These are phyloP conservation scores for Potamarius usumacintae DNA, from an alignment of 2,113 vertebrate species.

Conservation along the genomic window DNA sequence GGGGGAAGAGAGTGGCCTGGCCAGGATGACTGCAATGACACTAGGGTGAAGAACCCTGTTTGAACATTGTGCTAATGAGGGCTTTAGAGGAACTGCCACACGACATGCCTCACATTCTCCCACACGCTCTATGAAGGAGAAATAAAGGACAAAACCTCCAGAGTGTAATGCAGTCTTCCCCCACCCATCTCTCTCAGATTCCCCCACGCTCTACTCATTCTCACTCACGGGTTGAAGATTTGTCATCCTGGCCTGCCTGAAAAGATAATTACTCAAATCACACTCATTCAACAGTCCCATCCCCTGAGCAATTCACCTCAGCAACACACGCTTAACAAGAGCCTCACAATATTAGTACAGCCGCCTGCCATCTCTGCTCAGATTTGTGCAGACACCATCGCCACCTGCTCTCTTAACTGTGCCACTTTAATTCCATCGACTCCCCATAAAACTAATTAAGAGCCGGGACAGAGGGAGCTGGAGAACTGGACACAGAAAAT, in stretches of 20 bases:
- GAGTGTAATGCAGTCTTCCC: no score
- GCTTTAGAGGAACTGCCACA: constrained; percentile 19
- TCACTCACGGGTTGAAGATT: constrained; percentile 43
- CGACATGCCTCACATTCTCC: not conserved
- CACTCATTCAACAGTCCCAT: constrained; percentile 69
- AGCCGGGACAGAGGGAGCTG: constrained; percentile 9
- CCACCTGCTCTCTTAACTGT: not conserved
- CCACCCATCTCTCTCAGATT: no score
- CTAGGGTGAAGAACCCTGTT: constrained; percentile 36
- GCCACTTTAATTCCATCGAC: not conserved
- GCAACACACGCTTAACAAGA: not conserved
- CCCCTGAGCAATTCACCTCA: constrained; percentile 42
- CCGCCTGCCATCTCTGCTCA: not conserved
- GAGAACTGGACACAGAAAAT: constrained; percentile 24
- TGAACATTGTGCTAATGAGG: constrained; percentile 51
- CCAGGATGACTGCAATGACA: constrained; percentile 20
- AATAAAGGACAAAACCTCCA: no score
- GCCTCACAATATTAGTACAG: not conserved
- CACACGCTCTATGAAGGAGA: not conserved
- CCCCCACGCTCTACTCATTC: not conserved
- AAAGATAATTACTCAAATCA: constrained; percentile 61
- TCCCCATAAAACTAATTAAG: not conserved
- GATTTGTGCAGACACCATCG: not conserved
- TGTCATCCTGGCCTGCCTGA: constrained; percentile 63
- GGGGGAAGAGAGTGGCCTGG: constrained; percentile 15